phyloP scores from a whole-genome alignment of 2,888 invertebrate species.

The Strigamia crassipes region DNA sequence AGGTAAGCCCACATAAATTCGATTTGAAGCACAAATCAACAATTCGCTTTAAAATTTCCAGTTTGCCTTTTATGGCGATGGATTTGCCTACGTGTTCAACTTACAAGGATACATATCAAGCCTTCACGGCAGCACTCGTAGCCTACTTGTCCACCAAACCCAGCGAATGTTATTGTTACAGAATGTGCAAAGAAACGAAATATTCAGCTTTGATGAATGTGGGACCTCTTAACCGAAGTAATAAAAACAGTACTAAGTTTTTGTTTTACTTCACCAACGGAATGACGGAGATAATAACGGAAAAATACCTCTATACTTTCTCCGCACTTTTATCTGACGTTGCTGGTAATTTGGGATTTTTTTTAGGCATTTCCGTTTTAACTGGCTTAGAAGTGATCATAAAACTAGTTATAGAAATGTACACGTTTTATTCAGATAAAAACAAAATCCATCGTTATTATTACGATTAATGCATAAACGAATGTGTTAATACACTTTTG shows the following conservation, averaged over 20 bases:
- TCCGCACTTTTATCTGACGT: background rate
- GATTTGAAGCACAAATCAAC: background rate
- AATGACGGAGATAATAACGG: background rate
- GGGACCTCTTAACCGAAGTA: background rate
- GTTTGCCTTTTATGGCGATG: background rate
- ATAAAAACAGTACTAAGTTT: background rate
- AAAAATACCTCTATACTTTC: background rate
- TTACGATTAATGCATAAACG: background rate
- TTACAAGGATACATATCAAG: background rate
- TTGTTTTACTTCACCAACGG: background rate
- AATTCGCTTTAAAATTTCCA: background rate
- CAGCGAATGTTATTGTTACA: background rate
- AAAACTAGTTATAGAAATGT: background rate
- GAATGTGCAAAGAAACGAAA: conserved; percentile 17
- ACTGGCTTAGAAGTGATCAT: background rate
- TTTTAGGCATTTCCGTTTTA: conserved; percentile 5
- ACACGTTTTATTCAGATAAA: background rate
- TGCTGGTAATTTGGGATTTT: conserved; percentile 26
- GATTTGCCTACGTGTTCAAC: background rate
- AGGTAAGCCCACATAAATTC: background rate
- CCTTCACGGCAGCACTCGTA: background rate
- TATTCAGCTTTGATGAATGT: background rate
- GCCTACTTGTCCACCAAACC: background rate
- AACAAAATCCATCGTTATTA: background rate
- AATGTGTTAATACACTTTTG: too few species aligned